These are phyloP conservation scores for Gerris lacustris DNA, from an alignment of 2,888 invertebrate genomes.

Conservation along the genomic window DNA sequence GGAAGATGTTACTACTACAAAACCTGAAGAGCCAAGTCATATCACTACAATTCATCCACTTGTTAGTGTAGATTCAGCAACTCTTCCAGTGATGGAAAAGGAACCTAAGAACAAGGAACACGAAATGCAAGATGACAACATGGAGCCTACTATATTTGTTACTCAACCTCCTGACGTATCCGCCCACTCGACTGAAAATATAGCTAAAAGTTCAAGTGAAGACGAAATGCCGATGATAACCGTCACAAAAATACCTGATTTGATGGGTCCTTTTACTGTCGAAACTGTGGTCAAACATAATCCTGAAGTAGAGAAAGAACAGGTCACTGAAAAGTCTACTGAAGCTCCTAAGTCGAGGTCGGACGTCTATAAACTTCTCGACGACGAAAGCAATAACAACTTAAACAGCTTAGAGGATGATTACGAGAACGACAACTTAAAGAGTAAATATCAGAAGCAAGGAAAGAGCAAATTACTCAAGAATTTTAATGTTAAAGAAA, in stretches of 20 bases:
- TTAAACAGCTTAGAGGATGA: conserved; percentile 22
- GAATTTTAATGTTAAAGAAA: conserved; percentile 19
- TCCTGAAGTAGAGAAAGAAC: conserved; percentile 11
- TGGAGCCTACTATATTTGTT: not conserved
- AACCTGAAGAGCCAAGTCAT: not conserved
- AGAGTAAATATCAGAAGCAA: conserved; percentile 10
- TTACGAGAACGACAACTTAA: conserved; percentile 19
- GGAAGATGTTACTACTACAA: not conserved
- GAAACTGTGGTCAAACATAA: conserved; percentile 20
- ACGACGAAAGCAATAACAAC: conserved; percentile 16
- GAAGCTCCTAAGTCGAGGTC: conserved; percentile 9
- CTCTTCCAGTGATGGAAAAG: no score
- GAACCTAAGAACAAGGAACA: not conserved
- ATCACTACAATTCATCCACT: not conserved
- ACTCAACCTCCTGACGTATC: not conserved
- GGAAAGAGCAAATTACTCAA: conserved; percentile 17
- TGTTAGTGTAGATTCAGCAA: not conserved
- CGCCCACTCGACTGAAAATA: not conserved
- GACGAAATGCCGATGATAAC: conserved; percentile 20
- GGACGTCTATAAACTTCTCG: not conserved
- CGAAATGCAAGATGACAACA: not conserved
- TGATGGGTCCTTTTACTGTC: conserved; percentile 22
- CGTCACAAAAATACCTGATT: conserved; percentile 23
- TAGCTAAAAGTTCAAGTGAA: not conserved
- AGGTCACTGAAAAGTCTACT: not conserved